Conservation (phyloP, 2,888 invertebrate species). For the Scaptomyza flava region DNA sequence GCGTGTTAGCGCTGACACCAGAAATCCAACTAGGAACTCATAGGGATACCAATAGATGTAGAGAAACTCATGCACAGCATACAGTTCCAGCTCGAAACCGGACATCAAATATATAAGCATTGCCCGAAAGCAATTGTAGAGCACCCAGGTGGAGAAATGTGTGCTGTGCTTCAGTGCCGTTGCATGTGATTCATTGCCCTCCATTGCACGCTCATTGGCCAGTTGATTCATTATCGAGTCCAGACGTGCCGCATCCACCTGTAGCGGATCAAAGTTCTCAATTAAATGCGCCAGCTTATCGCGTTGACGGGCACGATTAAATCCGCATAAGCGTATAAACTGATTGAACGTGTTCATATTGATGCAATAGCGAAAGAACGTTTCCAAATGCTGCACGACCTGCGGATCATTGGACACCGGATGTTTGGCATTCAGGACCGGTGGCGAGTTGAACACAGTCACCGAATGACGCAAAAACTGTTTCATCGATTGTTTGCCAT, state of each 20-base stretch:
- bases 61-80: conserved; percentile 97
- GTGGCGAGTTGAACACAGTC: conserved; percentile 94
- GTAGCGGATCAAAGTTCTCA: conserved; percentile 93
- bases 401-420: conserved; percentile 85
- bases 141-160: conserved; percentile 91
- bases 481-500: conserved; percentile 86
- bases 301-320: conserved; percentile 97
- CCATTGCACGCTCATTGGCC: conserved; percentile 87
- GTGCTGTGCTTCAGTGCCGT: conserved; percentile 86
- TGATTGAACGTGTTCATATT: conserved; percentile 92
- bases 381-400: conserved; percentile 94
- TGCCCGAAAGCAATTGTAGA: conserved; percentile 95
- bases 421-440: conserved; percentile 91
- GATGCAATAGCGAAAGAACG: conserved; percentile 92
- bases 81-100: conserved; percentile 97
- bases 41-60: conserved; percentile 98
- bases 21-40: conserved; percentile 97
- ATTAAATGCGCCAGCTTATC: conserved; percentile 95
- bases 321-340: conserved; percentile 95
- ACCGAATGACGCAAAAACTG: conserved; percentile 95
- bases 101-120: conserved; percentile 97
- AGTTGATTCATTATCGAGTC: conserved; percentile 91
- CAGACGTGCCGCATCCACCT: conserved; percentile 95
- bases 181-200: conserved; percentile 91
- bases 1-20: conserved; percentile 94